These are phyloP conservation scores for Ceratosolen fusciceps DNA, from an alignment of 1,140 invertebrate genomes.

Conservation along the genomic window DNA sequence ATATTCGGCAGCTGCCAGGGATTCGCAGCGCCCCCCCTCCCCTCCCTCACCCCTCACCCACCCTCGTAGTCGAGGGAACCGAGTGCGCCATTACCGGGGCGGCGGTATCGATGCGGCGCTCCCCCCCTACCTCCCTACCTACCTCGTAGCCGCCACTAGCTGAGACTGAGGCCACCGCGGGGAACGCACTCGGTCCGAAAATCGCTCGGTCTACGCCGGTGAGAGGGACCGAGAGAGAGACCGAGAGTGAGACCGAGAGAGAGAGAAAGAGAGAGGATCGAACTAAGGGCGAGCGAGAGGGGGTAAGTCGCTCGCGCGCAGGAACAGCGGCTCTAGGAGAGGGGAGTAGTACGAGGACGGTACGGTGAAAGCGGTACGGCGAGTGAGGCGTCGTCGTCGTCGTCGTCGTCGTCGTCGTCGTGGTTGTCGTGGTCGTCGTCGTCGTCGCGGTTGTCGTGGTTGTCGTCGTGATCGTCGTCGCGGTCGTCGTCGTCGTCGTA, in stretches of 20 bases:
- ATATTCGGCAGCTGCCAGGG: conserved; percentile 3
- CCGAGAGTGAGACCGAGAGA: neutral
- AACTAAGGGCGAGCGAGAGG: neutral
- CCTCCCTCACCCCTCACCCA: neutral
- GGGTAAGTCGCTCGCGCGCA: conserved; percentile 13
- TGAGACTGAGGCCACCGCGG: too few species aligned
- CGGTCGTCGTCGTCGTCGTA: neutral
- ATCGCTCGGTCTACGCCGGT: neutral
- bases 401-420: neutral
- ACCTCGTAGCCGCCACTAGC: too few species aligned
- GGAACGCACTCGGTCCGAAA: neutral
- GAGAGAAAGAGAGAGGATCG: neutral
- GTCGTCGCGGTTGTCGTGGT: neutral
- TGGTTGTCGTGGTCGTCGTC: too few species aligned
- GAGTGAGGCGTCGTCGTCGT: neutral
- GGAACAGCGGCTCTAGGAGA: neutral
- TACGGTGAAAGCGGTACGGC: neutral
- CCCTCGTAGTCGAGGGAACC: too few species aligned
- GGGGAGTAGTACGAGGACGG: neutral
- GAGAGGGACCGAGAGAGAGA: neutral
- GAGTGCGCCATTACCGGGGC: too few species aligned
- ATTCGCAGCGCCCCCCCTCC: neutral
- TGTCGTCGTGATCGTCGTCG: neutral
- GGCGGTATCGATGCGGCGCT: too few species aligned
- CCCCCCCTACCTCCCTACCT: too few species aligned